Evolutionary conservation across 2,113 vertebrate genomes (phyloP).

Genomic region (human (Homo sapiens)): GRCh38 chr1:79911501-79912000

Average conservation of each 20-base stretch:
- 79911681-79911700: neutral
- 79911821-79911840: conserved; percentile 2
- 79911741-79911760: conserved; percentile 3
- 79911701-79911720: neutral
- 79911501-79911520: neutral
- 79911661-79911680: neutral
- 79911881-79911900: conserved; percentile 19
- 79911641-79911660: neutral
- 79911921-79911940: conserved; percentile 10
- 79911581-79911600: neutral
- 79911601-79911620: neutral
- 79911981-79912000: conserved; percentile 61
- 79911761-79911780: neutral
- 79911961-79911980: conserved; percentile 43
- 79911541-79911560: neutral
- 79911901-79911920: conserved; percentile 56
- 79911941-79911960: conserved; percentile 65
- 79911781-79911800: neutral
- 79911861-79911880: conserved; percentile 31
- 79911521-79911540: neutral
- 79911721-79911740: neutral
- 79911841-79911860: conserved; percentile 6
- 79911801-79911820: conserved; percentile 2
- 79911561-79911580: neutral
- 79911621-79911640: neutral